Base-by-base conservation (phyloP, 2,797 vertebrate species). In the Brachyrhaphis roseni region DNA sequence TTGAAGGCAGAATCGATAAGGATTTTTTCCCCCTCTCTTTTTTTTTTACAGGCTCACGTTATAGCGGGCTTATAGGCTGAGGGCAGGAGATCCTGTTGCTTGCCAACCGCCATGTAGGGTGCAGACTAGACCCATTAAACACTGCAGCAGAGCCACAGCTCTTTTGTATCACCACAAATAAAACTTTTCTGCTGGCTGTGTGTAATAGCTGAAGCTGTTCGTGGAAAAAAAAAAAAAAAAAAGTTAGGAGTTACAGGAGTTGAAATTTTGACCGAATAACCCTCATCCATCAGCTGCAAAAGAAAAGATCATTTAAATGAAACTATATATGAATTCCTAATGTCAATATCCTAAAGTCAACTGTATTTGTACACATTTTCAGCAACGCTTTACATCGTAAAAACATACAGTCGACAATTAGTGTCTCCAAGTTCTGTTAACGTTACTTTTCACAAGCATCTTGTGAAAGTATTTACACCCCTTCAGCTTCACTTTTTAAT, bases 1-100 rank as follows among this genome's bases (percentile, higher is more conserved):
- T 93, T 72, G 82, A 87, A 92, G 85, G 94, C 90, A 94, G 93
- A 95, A 93, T 95, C 94, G 91, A 93, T 92, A 90, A 90, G 84
- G 76, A 57, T 83, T 87, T 89, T 87, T 83, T 43, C 20, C 2
- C 16, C 43, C 75, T 72, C 83, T 74, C 51, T 45, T 2, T 43
- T 5, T 62, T 85, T 91, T 91, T 92, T 82, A 87, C 86, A 36
- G 82, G 87, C 90, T 89, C 88, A 92, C 87, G 83, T 91, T 91
- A 89, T 91, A 88, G 92, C 86, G 77, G 86, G 84, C 78, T 92
- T 90, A 90, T 90, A 90, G 91, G 85, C 87, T 86, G 91, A 88
- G 77, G 87, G 88, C 79, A 81, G 68, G 78, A 84, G 76, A 81
- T 87, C 78, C 87, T 90, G 90, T 87, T 91, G 89, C 92, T 85